A percentile compares a stretch with the other conserved stretches of the same genome.
Conservation (phyloP, 2,113 vertebrate species). For the Malurus cyaneus region DNA sequence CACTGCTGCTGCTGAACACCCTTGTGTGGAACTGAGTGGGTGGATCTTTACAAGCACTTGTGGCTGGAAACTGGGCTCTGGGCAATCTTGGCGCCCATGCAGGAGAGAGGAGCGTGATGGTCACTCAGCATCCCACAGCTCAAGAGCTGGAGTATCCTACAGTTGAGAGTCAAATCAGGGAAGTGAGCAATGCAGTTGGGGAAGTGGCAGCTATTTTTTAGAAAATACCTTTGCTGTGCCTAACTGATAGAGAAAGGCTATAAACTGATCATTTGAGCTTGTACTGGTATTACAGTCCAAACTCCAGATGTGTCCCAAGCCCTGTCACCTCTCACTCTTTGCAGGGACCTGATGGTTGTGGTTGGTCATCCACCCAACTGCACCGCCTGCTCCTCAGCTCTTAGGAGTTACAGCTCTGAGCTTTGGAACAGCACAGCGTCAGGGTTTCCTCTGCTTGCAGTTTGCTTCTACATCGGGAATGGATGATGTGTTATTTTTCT, state of each 20-base stretch:
- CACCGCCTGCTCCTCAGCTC: background rate
- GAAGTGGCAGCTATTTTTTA: background rate
- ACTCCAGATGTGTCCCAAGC: background rate
- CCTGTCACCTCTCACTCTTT: background rate
- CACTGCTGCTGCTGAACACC: accelerated
- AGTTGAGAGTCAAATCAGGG: background rate
- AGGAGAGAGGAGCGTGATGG: background rate
- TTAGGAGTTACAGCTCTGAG: background rate
- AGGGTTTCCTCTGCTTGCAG: background rate
- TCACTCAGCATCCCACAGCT: background rate
- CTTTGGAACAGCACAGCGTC: background rate
- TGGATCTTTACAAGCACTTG: no score
- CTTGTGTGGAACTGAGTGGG: no score
- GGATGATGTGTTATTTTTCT: background rate
- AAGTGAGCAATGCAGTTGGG: background rate
- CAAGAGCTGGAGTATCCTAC: background rate
- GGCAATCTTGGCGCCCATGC: no score
- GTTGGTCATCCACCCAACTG: background rate
- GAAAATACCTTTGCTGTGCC: background rate
- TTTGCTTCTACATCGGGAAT: background rate
- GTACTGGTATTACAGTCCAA: background rate
- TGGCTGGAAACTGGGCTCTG: background rate
- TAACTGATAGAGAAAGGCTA: background rate
- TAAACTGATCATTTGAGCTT: background rate
- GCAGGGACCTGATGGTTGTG: background rate